Evolutionary conservation across 2,113 vertebrate species (phyloP).

Genomic region (Casuarius casuarius): DNA sequence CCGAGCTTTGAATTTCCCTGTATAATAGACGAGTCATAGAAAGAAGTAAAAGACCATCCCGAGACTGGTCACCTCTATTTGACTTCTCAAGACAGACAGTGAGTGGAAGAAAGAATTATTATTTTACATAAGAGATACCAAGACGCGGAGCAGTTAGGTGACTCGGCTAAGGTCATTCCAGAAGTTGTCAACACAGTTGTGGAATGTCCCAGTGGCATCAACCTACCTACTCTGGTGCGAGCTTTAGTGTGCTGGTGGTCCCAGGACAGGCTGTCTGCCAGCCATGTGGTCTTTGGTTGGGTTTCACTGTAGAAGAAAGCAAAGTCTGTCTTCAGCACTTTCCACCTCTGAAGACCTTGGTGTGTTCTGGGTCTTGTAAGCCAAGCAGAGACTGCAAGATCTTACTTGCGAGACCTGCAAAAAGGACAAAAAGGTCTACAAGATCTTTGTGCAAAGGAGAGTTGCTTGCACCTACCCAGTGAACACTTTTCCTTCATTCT

Average conservation of each 20-base stretch:
- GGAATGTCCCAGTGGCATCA: background rate
- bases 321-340: background rate
- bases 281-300: background rate
- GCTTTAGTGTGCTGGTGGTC: background rate
- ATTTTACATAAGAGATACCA: background rate
- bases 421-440: background rate
- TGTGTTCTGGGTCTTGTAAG: background rate
- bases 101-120: background rate
- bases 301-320: background rate
- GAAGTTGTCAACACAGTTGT: background rate
- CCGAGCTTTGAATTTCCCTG: background rate
- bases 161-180: background rate
- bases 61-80: rapidly evolving
- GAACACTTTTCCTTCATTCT: background rate
- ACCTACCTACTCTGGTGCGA: background rate
- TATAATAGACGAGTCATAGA: background rate
- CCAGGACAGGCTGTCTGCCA: background rate
- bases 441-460: background rate
- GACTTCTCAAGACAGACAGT: background rate
- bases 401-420: background rate
- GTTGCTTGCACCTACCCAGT: background rate
- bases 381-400: background rate
- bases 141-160: background rate
- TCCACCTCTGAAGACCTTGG: background rate
- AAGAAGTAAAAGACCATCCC: background rate